These are phyloP conservation scores for Macrosteles quadrilineatus DNA, from an alignment of 1,140 invertebrate species.

Conservation along the genomic window DNA sequence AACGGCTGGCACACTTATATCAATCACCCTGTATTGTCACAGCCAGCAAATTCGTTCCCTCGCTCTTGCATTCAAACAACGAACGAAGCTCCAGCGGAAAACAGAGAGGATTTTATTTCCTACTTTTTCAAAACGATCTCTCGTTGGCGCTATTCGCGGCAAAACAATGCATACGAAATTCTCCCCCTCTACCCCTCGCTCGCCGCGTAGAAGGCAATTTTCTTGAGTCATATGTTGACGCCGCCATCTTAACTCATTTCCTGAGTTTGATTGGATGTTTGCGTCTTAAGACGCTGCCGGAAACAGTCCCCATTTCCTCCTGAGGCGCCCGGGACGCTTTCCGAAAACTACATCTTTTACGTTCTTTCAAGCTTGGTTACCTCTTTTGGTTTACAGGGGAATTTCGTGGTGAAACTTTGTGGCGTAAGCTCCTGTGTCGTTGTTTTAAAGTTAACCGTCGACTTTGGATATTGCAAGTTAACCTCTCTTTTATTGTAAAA, in stretches of 20 bases:
- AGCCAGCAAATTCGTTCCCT: too few species aligned
- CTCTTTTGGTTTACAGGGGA: too few species aligned
- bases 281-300: conserved; percentile 28
- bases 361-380: too few species aligned
- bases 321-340: background rate
- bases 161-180: conserved; percentile 24
- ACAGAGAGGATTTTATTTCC: conserved; percentile 18
- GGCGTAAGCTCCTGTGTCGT: too few species aligned
- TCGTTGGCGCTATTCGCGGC: background rate
- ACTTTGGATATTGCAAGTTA: too few species aligned
- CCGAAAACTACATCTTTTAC: conserved; percentile 16
- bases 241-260: conserved; percentile 46
- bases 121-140: conserved; percentile 23
- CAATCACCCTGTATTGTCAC: too few species aligned
- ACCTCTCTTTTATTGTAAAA: too few species aligned
- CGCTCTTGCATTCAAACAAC: background rate
- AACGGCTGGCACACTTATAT: too few species aligned
- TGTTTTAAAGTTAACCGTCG: too few species aligned
- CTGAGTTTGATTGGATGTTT: conserved; percentile 41
- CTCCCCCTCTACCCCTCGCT: background rate
- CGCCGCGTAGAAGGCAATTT: background rate
- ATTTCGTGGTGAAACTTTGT: too few species aligned
- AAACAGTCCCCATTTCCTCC: conserved; percentile 27
- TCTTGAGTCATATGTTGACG: conserved; percentile 25
- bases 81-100: background rate